Evolutionary conservation across 2,113 vertebrate genomes (phyloP), one percentile per base, ranked within the genome.

Genomic region (Rutilus rutilus): DNA sequence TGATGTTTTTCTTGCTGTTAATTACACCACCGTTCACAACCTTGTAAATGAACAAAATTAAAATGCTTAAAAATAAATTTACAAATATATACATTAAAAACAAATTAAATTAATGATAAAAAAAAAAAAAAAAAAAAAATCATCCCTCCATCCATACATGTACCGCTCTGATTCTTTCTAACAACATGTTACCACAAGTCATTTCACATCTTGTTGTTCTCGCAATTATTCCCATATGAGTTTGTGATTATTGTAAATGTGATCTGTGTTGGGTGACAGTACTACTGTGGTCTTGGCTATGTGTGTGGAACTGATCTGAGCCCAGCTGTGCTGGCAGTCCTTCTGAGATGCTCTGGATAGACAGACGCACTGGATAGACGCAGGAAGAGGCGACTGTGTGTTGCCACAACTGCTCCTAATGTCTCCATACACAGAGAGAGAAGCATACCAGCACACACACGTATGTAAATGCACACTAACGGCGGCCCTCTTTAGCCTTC

Each of bases 401-500:
- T 17, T 74, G 19, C 27, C 78, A 64, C 78, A 84, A 54, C 76
- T 59, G 39, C 39, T 82, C 33, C n/a, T 50, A 87, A 86, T 75
- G 79, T 59, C 11, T 88, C 62, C 36, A 82, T 15, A 50, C 65
- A 83, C 57, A 77, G 19, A 74, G n/a, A 42, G 36, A 50, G 45
- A 67, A 79, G 33, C 39, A 86, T 25, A 79, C 45, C 27, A 50
- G 62, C 36, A 47, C 50, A 42, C 75, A 78, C 30, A 84, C 19
- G 25, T 52, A 85, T 59, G 74, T 33, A 86, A 59, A 85, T 83
- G 62, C 75, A 80, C 57, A 81, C 54, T 78, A 71, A 88, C 78
- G 19, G 50, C 81, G 60, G 59, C 62, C 67, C 69, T 90, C 79
- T 74, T 88, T 86, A 87, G 87, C 85, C 89, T 93, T 89, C 92